These are phyloP conservation scores for Orthosia gothica DNA, from an alignment of 2,888 invertebrate genomes.

Conservation along the genomic window DNA sequence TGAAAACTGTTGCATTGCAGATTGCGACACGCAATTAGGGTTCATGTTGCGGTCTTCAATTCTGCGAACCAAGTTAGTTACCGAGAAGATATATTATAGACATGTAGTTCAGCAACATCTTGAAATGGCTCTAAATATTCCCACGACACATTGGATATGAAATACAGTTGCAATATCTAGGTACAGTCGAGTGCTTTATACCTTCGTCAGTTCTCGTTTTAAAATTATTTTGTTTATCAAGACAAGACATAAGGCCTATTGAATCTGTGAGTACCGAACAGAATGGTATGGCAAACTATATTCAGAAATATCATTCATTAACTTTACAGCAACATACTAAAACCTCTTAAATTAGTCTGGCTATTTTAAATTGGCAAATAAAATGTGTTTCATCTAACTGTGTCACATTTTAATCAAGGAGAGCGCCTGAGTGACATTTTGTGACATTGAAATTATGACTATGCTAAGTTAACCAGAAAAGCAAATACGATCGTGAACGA, in stretches of 20 bases:
- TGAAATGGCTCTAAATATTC: slow-evolving; percentile 52
- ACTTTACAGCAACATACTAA: too few relatives aligned
- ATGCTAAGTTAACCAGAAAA: background rate
- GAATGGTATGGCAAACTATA: too few relatives aligned
- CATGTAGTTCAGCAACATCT: slow-evolving; percentile 33
- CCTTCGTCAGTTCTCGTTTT: background rate
- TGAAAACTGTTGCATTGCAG: slow-evolving; percentile 23
- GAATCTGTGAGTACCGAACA: too few relatives aligned
- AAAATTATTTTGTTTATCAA: too few relatives aligned
- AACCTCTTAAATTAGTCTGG: too few relatives aligned
- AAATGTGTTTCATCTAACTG: too few relatives aligned
- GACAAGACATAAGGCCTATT: too few relatives aligned
- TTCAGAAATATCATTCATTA: too few relatives aligned
- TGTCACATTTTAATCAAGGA: too few relatives aligned
- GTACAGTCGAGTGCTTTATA: background rate
- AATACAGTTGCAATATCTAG: slow-evolving; percentile 28
- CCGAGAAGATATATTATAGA: slow-evolving; percentile 1
- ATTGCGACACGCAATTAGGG: slow-evolving; percentile 21
- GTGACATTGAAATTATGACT: background rate
- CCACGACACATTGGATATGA: slow-evolving; percentile 46
- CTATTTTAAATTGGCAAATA: too few relatives aligned
- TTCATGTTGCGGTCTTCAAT: slow-evolving; percentile 28
- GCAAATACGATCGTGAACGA: background rate
- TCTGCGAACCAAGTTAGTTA: slow-evolving; percentile 14
- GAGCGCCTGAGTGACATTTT: background rate